Evolutionary conservation across 92 coral and sea anemone genomes (phyloP).

Genomic region (Actinostola sp.): DNA sequence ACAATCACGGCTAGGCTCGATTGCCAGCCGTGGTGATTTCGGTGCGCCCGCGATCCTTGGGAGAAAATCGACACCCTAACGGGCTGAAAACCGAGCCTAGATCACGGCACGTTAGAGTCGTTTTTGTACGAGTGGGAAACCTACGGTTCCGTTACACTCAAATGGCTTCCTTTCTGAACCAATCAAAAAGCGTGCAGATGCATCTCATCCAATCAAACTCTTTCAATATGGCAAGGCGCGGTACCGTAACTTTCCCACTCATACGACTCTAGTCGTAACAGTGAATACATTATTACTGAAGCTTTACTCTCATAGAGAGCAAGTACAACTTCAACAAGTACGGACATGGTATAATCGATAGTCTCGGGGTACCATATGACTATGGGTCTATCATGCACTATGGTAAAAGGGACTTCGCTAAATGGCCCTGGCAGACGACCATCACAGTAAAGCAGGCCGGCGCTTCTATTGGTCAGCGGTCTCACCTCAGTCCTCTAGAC

Average conservation of each 20-base stretch:
- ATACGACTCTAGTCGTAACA: background rate
- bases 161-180: too few species aligned
- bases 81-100: too few species aligned
- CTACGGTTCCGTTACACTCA: too few species aligned
- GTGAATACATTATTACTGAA: too few species aligned
- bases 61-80: too few species aligned
- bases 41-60: too few species aligned
- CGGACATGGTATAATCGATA: slow-evolving; percentile 75
- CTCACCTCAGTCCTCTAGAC: slow-evolving; percentile 78
- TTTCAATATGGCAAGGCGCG: too few species aligned
- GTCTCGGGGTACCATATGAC: slow-evolving; percentile 86
- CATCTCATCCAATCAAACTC: too few species aligned
- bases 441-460: slow-evolving; percentile 74
- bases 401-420: slow-evolving; percentile 83
- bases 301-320: slow-evolving; percentile 64
- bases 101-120: too few species aligned
- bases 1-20: background rate
- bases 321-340: slow-evolving; percentile 87
- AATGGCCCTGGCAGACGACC: slow-evolving; percentile 93
- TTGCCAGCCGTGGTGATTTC: background rate
- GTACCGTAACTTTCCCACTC: too few species aligned
- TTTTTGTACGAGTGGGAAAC: too few species aligned
- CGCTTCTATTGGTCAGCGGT: slow-evolving; percentile 92
- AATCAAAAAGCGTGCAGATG: too few species aligned
- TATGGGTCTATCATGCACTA: slow-evolving; percentile 96